phyloP scores from a whole-genome alignment of 2,888 invertebrate genomes.

The Agrotis segetum region DNA sequence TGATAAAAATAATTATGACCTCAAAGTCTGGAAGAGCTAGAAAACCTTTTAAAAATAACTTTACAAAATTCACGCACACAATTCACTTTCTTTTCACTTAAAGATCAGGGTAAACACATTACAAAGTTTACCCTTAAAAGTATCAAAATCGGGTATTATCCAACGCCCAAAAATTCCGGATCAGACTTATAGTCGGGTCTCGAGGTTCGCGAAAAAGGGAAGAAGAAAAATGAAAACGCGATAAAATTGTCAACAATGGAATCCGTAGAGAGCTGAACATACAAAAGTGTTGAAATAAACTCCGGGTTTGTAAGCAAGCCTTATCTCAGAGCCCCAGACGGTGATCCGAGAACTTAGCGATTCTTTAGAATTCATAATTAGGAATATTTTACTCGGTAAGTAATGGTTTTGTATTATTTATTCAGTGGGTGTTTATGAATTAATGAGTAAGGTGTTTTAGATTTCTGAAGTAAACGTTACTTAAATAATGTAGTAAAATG shows the following conservation, averaged over 20 bases:
- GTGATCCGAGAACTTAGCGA: slow-evolving; percentile 72
- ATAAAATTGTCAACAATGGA: slow-evolving; percentile 73
- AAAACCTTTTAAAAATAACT: slow-evolving; percentile 1
- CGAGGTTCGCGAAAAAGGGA: slow-evolving; percentile 30
- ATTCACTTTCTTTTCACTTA: slow-evolving; percentile 25
- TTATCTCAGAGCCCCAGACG: slow-evolving; percentile 80
- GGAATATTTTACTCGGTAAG: slow-evolving; percentile 51
- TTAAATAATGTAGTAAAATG: neutral
- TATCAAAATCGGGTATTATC: slow-evolving; percentile 28
- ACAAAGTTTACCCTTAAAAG: slow-evolving; percentile 26
- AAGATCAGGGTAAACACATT: slow-evolving; percentile 32
- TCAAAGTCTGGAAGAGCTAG: neutral
- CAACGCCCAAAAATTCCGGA: slow-evolving; percentile 28
- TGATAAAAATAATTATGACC: too few relatives aligned
- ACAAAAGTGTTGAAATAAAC: slow-evolving; percentile 76
- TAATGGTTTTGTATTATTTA: slow-evolving; percentile 62
- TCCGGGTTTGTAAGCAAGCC: slow-evolving; percentile 77
- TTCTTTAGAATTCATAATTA: slow-evolving; percentile 65
- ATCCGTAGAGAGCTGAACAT: slow-evolving; percentile 68
- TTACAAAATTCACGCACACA: slow-evolving; percentile 2
- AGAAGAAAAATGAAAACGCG: slow-evolving; percentile 51
- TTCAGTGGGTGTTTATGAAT: slow-evolving; percentile 53
- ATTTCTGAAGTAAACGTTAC: slow-evolving; percentile 9
- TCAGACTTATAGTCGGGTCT: slow-evolving; percentile 16
- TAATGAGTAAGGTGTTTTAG: slow-evolving; percentile 7